Evolutionary conservation across 1,140 invertebrate genomes (phyloP), one percentile per base, ranked within the genome.

Genomic region (Tetraneura akinire): DNA sequence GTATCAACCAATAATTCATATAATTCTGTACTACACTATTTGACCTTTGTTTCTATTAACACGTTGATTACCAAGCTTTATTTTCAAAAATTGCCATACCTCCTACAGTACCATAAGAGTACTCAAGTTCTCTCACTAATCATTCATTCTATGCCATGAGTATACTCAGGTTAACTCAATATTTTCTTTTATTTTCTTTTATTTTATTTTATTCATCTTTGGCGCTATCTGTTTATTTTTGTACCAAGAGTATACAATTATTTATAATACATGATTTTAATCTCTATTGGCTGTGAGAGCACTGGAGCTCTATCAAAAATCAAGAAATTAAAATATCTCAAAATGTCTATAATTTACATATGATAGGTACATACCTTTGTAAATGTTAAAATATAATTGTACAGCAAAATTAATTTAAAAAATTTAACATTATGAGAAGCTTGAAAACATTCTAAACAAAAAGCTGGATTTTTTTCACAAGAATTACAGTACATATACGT

Each of bases 301-400:
- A 64, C 60, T 66, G 62, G 62, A 66, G 62, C 62, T 42, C 62
- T 66, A 13, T 66, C 62, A 66, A 66, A 66, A 66, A 66, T 66
- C 62, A 66, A 66, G 62, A 66, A 37, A 66, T 6, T 66, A 66
- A 66, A 64, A 64, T 64, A 64, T 64, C 60, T 64, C 32, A 64
- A n/a, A 37, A 13, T 64, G 26, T 64, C 13, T 64, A 64, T 37
- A 64, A 37, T 64, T 64, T 64, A 64, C 32, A 64, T 18, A 64
- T 64, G 32, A 32, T 64, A n/a, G n/a, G n/a, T n/a, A 18, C 60
- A 64, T 64, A 64, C 60, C 32, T 55, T 64, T 37, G 60, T 64
- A 32, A 64, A 64, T 64, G 23, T 64, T 55, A 64, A 64, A 64
- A 64, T 29, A 64, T 64, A 64, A 37, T 64, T 64, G 32, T 32